Conservation (phyloP, 2,797 vertebrate species). For the Coendou prehensilis region DNA sequence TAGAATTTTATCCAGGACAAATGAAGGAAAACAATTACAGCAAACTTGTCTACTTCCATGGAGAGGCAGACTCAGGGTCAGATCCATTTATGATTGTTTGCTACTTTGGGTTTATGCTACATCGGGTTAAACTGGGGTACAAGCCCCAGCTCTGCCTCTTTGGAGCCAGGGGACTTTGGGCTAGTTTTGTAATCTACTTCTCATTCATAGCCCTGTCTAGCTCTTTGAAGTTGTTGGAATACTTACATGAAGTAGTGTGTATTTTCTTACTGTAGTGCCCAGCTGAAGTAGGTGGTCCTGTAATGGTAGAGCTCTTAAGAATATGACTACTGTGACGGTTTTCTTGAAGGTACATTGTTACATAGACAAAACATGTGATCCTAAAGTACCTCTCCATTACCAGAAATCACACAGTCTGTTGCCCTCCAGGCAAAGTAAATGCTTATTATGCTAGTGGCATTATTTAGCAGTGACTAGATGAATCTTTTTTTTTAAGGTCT, state of each 20-base stretch:
- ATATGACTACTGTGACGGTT: background rate
- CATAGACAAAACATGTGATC: background rate
- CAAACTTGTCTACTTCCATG: background rate
- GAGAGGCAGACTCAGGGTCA: background rate
- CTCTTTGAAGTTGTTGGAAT: background rate
- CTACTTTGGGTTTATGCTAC: background rate
- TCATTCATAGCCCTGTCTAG: background rate
- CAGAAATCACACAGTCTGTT: background rate
- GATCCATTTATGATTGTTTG: background rate
- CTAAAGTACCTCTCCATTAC: background rate
- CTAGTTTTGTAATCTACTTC: background rate
- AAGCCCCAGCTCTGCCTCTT: background rate
- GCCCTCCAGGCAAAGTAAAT: background rate
- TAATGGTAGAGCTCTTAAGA: background rate
- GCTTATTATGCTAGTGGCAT: background rate
- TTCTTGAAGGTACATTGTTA: background rate
- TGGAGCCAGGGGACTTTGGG: background rate
- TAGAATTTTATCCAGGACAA: constrained; percentile 11
- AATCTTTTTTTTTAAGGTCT: background rate
- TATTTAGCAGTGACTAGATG: background rate
- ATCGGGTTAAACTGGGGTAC: background rate
- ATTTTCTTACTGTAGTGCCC: background rate
- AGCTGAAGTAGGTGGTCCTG: background rate
- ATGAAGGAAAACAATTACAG: background rate
- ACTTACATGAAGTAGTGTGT: background rate